These are phyloP conservation scores for Gnathonemus echidnorhynchus DNA, from an alignment of 2,113 vertebrate genomes.

Conservation along the genomic window DNA sequence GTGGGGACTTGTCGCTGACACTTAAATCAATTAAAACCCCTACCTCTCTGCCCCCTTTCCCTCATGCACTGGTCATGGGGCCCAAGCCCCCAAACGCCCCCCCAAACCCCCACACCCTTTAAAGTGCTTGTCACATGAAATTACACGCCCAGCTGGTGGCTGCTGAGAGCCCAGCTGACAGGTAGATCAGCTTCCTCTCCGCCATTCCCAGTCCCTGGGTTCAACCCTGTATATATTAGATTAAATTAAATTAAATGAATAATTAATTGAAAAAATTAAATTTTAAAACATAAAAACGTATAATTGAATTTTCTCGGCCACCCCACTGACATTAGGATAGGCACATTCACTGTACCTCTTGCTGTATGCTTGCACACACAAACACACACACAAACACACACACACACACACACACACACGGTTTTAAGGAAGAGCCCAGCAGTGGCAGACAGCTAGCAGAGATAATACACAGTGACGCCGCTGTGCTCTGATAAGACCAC, in stretches of 20 bases:
- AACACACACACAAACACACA: background rate
- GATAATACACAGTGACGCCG: background rate
- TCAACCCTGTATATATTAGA: constrained; percentile 8
- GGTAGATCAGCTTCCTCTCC: background rate
- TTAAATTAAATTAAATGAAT: background rate
- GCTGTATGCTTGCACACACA: background rate
- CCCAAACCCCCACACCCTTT: background rate
- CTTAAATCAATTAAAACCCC: constrained; percentile 23
- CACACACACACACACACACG: background rate
- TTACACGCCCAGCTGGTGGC: constrained; percentile 15
- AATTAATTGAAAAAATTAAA: constrained; percentile 3
- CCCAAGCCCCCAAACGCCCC: background rate
- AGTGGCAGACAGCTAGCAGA: background rate
- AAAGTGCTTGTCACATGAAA: constrained; percentile 15
- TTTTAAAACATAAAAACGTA: background rate
- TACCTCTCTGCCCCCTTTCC: background rate
- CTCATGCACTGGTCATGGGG: background rate
- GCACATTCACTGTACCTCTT: background rate
- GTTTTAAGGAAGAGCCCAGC: background rate
- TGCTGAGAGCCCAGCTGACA: background rate
- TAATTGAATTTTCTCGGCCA: background rate
- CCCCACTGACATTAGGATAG: background rate
- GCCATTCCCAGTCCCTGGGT: background rate
- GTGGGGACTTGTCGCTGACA: constrained; percentile 13
- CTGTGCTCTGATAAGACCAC: background rate